These are phyloP conservation scores for Eustalomyia histrio DNA, from an alignment of 2,888 invertebrate species.

Conservation along the genomic window DNA sequence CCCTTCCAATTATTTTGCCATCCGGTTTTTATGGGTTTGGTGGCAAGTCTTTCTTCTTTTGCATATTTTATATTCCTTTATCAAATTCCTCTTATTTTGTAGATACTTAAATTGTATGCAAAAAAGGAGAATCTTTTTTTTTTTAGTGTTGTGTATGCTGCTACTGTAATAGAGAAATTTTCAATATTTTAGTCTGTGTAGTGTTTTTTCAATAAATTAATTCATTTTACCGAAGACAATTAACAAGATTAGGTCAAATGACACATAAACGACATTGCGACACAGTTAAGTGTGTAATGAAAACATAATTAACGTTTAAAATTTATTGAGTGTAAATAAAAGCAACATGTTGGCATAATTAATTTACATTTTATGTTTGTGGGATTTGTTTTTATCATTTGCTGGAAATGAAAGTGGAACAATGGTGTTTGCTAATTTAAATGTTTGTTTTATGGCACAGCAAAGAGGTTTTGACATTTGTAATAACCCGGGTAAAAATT, in stretches of 20 bases:
- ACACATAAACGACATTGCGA: background rate
- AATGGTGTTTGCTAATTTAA: too few species aligned
- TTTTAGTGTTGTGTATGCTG: background rate
- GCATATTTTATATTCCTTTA: background rate
- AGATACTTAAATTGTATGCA: background rate
- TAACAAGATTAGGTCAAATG: conserved; percentile 64
- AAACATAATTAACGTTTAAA: conserved; percentile 43
- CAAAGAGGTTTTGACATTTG: too few species aligned
- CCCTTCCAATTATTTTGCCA: background rate
- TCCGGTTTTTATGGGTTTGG: background rate
- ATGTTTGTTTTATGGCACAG: too few species aligned
- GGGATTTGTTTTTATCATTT: background rate
- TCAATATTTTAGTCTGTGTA: conserved; percentile 18
- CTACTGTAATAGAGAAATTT: conserved; percentile 29
- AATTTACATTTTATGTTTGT: background rate
- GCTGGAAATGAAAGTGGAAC: too few species aligned
- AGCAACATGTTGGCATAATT: conserved; percentile 48
- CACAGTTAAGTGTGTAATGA: conserved; percentile 27
- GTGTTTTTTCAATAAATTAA: conserved; percentile 54
- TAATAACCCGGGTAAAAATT: too few species aligned
- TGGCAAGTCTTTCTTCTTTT: background rate
- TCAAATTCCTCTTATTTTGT: background rate
- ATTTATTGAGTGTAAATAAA: conserved; percentile 57
- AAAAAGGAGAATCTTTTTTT: background rate
- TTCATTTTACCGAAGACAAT: conserved; percentile 60